A percentile compares a stretch with the other conserved stretches of the same genome.
phyloP scores from a whole-genome alignment of 2,113 vertebrate genomes.

The Cyphomyrus discorhynchus region DNA sequence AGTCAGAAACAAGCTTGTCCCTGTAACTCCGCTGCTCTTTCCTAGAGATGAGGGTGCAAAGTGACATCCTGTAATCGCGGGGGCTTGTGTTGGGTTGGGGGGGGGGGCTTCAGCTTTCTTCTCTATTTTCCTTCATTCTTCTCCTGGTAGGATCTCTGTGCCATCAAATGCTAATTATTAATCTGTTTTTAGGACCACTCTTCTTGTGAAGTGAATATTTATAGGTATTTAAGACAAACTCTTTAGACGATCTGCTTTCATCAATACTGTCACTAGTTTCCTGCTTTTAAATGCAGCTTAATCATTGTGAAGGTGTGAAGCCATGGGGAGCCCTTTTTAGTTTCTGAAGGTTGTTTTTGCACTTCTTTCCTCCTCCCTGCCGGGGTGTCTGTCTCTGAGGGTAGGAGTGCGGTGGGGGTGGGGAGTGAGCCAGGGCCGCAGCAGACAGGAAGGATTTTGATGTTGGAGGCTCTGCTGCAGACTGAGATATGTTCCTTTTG shows the following conservation, averaged over 20 bases:
- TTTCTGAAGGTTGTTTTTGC: conserved; percentile 25
- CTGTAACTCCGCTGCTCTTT: conserved; percentile 22
- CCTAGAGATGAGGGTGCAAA: conserved; percentile 19
- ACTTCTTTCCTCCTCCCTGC: conserved; percentile 45
- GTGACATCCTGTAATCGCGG: conserved; percentile 11
- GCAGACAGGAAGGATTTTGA: conserved; percentile 29
- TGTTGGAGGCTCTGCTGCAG: conserved; percentile 57
- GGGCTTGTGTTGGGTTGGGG: background rate
- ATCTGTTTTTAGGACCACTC: conserved; percentile 13
- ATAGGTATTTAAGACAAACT: conserved; percentile 25
- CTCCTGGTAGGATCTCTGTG: conserved; percentile 42
- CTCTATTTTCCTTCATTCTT: conserved; percentile 17
- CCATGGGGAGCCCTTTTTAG: conserved; percentile 16
- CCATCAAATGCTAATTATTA: conserved; percentile 36
- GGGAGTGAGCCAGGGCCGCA: background rate
- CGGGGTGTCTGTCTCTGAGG: conserved; percentile 54
- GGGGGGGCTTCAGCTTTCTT: background rate
- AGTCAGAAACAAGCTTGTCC: conserved; percentile 29
- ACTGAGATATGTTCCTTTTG: conserved; percentile 33
- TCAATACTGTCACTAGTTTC: conserved; percentile 31
- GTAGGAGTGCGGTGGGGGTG: conserved; percentile 18
- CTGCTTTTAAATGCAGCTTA: conserved; percentile 34
- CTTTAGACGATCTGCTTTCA: conserved; percentile 56
- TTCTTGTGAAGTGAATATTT: conserved; percentile 17
- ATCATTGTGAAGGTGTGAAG: conserved; percentile 35